phyloP scores from a whole-genome alignment of 2,888 invertebrate species.

The Orthosia incerta region DNA sequence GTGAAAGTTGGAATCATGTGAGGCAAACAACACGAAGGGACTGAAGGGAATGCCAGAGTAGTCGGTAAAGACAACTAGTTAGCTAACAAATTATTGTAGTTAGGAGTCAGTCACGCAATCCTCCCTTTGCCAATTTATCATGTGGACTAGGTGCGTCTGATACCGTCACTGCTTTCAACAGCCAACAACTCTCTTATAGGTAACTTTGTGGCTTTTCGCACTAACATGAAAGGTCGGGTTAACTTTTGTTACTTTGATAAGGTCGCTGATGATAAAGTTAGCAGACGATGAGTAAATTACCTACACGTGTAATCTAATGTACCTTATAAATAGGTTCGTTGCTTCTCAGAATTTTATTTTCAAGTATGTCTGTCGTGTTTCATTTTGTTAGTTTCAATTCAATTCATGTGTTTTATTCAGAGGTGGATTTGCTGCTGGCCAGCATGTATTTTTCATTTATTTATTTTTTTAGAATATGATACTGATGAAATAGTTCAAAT shows the following conservation, averaged over 20 bases:
- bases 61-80: constrained; percentile 71
- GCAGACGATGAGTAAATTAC: constrained; percentile 36
- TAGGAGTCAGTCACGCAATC: constrained; percentile 76
- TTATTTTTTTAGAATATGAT: not conserved
- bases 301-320: constrained; percentile 11
- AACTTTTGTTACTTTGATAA: constrained; percentile 32
- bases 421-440: not conserved
- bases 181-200: constrained; percentile 40
- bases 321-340: constrained; percentile 12
- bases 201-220: constrained; percentile 43
- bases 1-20: constrained; percentile 40
- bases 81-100: constrained; percentile 72
- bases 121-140: constrained; percentile 69
- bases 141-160: constrained; percentile 60
- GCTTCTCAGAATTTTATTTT: constrained; percentile 35
- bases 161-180: constrained; percentile 52
- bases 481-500: not conserved
- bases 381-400: constrained; percentile 10
- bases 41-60: constrained; percentile 48
- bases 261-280: constrained; percentile 39
- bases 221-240: constrained; percentile 27
- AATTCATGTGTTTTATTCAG: constrained; percentile 5
- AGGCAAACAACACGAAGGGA: constrained; percentile 45
- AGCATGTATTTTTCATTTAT: not conserved
- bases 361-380: constrained; percentile 4